Conservation (phyloP, 2,113 vertebrate species). For the Phylloscopus trochilus region DNA sequence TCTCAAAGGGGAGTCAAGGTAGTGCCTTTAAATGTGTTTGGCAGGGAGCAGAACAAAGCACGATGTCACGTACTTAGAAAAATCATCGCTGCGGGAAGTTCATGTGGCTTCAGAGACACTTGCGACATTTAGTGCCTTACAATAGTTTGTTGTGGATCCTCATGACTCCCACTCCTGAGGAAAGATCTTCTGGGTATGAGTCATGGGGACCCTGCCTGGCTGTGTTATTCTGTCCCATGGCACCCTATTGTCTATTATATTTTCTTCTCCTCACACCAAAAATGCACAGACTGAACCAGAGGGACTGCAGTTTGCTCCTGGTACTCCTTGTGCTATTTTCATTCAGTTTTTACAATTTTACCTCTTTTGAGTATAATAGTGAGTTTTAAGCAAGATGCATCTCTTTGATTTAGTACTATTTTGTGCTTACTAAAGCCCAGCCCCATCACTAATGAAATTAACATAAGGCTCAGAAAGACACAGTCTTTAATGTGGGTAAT, state of each 20-base stretch:
- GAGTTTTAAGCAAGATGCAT: neutral
- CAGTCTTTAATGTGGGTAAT: neutral
- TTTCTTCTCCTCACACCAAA: neutral
- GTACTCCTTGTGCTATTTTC: neutral
- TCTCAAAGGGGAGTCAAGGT: conserved; percentile 18
- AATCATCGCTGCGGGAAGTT: neutral
- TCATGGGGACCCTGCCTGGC: conserved; percentile 40
- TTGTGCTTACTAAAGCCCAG: neutral
- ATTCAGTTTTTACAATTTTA: neutral
- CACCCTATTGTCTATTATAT: conserved; percentile 59
- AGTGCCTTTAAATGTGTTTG: neutral
- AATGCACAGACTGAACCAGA: neutral
- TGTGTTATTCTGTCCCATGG: conserved; percentile 47
- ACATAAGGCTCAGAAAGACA: neutral
- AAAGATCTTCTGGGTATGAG: conserved; percentile 63
- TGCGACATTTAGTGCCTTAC: conserved; percentile 7
- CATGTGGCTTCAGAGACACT: conserved; percentile 12
- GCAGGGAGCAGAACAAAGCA: neutral
- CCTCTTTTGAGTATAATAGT: neutral
- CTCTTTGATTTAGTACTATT: neutral
- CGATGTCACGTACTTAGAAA: neutral
- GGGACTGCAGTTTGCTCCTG: neutral
- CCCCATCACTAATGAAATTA: neutral
- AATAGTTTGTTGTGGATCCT: conserved; percentile 60
- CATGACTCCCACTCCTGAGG: conserved; percentile 56